Conservation (phyloP, 2,888 invertebrate species). For the Schrankia costaestrigalis region DNA sequence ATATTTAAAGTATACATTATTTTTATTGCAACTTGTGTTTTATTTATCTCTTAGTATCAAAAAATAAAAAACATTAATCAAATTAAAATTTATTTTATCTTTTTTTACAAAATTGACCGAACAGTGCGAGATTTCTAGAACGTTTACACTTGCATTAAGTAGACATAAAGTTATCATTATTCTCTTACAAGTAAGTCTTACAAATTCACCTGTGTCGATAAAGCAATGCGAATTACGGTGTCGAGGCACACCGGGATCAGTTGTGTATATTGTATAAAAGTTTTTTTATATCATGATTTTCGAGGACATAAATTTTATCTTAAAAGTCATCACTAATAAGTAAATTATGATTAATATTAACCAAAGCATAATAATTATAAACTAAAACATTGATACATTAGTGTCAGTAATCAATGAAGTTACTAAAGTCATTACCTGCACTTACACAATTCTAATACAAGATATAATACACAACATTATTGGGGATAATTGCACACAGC, state of each 20-base stretch:
- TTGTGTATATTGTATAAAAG: constrained; percentile 67
- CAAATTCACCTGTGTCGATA: constrained; percentile 74
- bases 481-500: constrained; percentile 69
- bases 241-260: constrained; percentile 51
- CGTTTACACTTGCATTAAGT: constrained; percentile 81
- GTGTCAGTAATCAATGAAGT: constrained; percentile 64
- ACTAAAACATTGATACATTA: constrained; percentile 75
- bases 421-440: constrained; percentile 52
- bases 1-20: constrained; percentile 77
- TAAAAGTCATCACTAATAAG: constrained; percentile 69
- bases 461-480: constrained; percentile 72
- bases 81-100: constrained; percentile 76
- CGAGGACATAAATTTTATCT: constrained; percentile 62
- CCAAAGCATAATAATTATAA: constrained; percentile 75
- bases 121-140: constrained; percentile 81
- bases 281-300: constrained; percentile 70
- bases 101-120: constrained; percentile 81
- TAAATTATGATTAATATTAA: constrained; percentile 77
- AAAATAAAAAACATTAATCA: constrained; percentile 58
- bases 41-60: constrained; percentile 39
- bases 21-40: constrained; percentile 71
- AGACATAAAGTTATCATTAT: constrained; percentile 79
- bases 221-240: constrained; percentile 63
- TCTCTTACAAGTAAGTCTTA: constrained; percentile 79
- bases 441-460: constrained; percentile 66